Percentiles rank a stretch among this genome's conserved stretches.
phyloP scores from a whole-genome alignment of 1,140 invertebrate genomes.

The Drusus annulatus region DNA sequence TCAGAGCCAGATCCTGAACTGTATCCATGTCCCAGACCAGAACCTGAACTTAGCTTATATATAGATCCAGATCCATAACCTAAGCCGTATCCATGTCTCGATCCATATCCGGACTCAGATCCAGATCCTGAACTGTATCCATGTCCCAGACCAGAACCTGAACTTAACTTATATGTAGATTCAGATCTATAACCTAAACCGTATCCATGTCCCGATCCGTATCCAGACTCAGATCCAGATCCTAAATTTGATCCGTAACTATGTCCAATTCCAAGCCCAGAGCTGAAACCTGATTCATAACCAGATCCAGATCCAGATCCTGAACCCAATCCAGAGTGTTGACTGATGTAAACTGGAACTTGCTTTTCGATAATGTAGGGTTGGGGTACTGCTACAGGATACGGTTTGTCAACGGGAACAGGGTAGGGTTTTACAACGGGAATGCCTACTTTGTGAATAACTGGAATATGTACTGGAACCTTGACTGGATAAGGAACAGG shows the following conservation, averaged over 20 bases:
- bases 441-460: constrained; percentile 76
- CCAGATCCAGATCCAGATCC: constrained; percentile 4
- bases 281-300: constrained; percentile 13
- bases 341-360: constrained; percentile 65
- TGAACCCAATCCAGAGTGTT: neutral
- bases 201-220: neutral
- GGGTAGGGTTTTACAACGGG: constrained; percentile 75
- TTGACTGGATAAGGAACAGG: constrained; percentile 68
- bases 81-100: neutral
- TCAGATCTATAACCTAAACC: neutral
- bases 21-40: neutral
- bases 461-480: constrained; percentile 75
- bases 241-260: neutral
- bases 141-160: neutral
- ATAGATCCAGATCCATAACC: neutral
- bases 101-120: too few relatives aligned
- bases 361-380: constrained; percentile 76
- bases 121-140: too few relatives aligned
- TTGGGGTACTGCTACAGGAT: constrained; percentile 74
- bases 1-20: neutral
- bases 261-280: neutral
- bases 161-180: neutral
- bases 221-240: neutral
- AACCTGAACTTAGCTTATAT: too few relatives aligned
- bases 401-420: constrained; percentile 75